Conservation (phyloP, 2,797 vertebrate species). For the Scolopax rusticola region DNA sequence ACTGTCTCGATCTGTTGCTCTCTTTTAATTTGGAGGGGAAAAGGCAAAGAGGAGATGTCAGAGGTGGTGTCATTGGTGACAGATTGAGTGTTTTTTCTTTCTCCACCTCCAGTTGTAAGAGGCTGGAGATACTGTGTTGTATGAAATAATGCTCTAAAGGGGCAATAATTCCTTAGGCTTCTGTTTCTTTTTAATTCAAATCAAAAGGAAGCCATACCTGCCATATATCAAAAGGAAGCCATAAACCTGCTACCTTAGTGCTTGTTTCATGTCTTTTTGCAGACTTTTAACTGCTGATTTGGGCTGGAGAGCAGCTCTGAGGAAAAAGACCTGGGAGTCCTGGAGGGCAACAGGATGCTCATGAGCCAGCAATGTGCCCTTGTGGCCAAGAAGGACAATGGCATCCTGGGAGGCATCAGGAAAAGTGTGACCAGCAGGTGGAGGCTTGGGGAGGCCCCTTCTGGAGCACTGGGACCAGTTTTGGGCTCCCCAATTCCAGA, state of each 20-base stretch:
- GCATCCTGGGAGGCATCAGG: too few species aligned
- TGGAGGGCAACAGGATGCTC: too few species aligned
- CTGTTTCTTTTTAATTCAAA: not conserved
- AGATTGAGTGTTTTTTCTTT: not conserved
- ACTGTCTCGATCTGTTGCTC: fast-evolving
- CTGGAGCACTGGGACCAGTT: too few species aligned
- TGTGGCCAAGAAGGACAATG: too few species aligned
- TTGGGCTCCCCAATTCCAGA: too few species aligned
- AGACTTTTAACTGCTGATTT: not conserved
- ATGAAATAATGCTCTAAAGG: not conserved
- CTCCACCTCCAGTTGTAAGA: not conserved
- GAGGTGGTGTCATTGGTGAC: not conserved
- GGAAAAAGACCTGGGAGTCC: too few species aligned
- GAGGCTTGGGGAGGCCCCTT: too few species aligned
- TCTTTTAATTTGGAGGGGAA: not conserved
- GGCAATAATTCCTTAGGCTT: too few species aligned
- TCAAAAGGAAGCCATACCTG: not conserved
- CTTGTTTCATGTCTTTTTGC: not conserved
- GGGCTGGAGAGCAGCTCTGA: too few species aligned
- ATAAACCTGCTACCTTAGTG: not conserved
- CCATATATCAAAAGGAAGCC: too few species aligned
- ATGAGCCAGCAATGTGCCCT: too few species aligned
- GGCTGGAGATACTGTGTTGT: not conserved
- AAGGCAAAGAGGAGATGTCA: not conserved
- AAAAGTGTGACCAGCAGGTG: too few species aligned